Percentiles rank a stretch among this genome's conserved stretches.
Conservation (phyloP, 2,888 invertebrate species). For the Rhagonycha lutea region DNA sequence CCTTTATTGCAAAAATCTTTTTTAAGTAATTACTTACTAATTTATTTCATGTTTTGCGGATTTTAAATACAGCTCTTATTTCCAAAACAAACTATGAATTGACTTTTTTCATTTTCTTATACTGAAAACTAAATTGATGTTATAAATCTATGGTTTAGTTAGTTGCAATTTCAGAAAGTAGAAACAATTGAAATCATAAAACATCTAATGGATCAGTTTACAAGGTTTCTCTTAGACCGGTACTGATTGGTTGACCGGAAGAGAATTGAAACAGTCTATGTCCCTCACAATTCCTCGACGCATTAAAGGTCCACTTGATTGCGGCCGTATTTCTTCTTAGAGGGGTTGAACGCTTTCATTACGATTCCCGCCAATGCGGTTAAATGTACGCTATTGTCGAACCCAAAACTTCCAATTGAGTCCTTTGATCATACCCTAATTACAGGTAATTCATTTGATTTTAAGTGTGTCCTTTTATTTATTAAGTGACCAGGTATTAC, state of each 20-base stretch:
- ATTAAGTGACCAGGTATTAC: conserved; percentile 19
- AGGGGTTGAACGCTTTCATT: conserved; percentile 50
- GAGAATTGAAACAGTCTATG: conserved; percentile 51
- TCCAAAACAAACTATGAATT: background rate
- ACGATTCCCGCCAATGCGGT: conserved; percentile 48
- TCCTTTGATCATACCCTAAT: conserved; percentile 47
- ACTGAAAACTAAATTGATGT: background rate
- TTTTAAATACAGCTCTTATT: background rate
- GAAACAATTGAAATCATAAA: conserved; percentile 31
- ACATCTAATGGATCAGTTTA: conserved; percentile 41
- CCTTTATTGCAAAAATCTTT: background rate
- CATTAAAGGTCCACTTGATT: conserved; percentile 55
- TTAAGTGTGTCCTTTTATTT: conserved; percentile 28
- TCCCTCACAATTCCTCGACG: conserved; percentile 51
- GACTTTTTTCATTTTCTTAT: too few species aligned
- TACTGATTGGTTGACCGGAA: conserved; percentile 50
- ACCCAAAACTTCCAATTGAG: conserved; percentile 50
- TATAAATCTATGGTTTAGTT: background rate
- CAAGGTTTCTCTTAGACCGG: conserved; percentile 41
- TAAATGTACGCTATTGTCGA: conserved; percentile 51
- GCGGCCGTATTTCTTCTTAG: conserved; percentile 53
- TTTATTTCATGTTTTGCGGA: background rate
- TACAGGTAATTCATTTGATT: conserved; percentile 47
- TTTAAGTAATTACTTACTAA: background rate
- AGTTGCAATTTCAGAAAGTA: background rate